phyloP scores from a whole-genome alignment of 2,888 invertebrate genomes.

The Volucella inflata region DNA sequence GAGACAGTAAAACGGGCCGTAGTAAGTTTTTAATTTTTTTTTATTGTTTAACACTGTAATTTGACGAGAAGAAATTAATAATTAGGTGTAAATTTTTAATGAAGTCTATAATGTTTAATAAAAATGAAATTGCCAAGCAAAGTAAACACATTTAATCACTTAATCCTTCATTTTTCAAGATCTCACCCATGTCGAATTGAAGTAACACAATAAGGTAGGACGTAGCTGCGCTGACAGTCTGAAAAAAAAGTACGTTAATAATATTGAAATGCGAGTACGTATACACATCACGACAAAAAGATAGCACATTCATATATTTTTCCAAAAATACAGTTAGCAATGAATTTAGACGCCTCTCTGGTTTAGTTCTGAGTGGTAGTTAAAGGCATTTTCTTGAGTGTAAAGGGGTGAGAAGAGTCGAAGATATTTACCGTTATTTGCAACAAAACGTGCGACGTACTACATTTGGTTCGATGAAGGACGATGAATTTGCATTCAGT shows the following conservation, averaged over 20 bases:
- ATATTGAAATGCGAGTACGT: too few relatives aligned
- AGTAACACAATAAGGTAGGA: slow-evolving; percentile 83
- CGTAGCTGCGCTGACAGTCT: slow-evolving; percentile 83
- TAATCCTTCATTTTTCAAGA: slow-evolving; percentile 80
- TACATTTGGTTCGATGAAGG: too few relatives aligned
- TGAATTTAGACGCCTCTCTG: too few relatives aligned
- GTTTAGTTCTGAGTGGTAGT: too few relatives aligned
- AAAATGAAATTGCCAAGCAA: neutral
- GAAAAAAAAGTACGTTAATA: slow-evolving; percentile 42
- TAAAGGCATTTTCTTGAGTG: too few relatives aligned
- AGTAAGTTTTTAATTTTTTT: neutral
- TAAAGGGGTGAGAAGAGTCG: too few relatives aligned
- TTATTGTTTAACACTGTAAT: slow-evolving; percentile 15
- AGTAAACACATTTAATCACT: slow-evolving; percentile 15
- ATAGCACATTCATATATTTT: too few relatives aligned
- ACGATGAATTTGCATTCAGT: too few relatives aligned
- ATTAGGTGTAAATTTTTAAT: neutral
- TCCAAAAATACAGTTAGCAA: too few relatives aligned
- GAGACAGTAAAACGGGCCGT: slow-evolving; percentile 44
- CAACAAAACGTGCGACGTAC: too few relatives aligned
- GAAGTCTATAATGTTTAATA: neutral
- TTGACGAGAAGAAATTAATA: neutral
- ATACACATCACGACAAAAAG: too few relatives aligned
- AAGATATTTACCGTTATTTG: too few relatives aligned
- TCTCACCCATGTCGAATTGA: slow-evolving; percentile 83